These are phyloP conservation scores for Torymus aiolomorphi DNA, from an alignment of 2,888 invertebrate genomes.

Conservation along the genomic window DNA sequence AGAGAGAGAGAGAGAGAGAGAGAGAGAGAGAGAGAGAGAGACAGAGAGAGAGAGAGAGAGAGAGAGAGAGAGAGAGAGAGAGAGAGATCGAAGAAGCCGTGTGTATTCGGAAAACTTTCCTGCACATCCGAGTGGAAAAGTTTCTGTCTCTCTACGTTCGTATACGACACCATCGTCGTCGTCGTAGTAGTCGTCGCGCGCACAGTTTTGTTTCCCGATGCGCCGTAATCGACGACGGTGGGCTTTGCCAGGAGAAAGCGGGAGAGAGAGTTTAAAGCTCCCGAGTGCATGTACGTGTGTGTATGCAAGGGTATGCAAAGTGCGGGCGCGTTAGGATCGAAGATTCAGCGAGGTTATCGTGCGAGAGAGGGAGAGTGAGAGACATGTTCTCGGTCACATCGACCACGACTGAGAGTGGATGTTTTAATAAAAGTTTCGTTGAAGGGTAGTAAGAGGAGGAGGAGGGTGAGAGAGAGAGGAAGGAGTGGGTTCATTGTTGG, in stretches of 20 bases:
- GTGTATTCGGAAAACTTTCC: background rate
- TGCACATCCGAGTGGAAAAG: constrained; percentile 51
- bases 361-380: too few relatives aligned
- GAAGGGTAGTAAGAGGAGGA: too few relatives aligned
- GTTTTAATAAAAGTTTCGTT: too few relatives aligned
- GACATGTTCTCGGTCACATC: too few relatives aligned
- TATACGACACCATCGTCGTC: too few relatives aligned
- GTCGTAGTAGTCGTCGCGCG: too few relatives aligned
- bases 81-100: constrained; percentile 10
- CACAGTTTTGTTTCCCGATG: constrained; percentile 44
- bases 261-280: background rate
- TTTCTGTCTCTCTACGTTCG: constrained; percentile 15
- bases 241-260: background rate
- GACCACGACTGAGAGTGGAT: too few relatives aligned
- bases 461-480: background rate
- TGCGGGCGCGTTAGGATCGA: too few relatives aligned
- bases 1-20: constrained; percentile 2
- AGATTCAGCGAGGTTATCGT: too few relatives aligned
- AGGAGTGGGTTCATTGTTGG: background rate
- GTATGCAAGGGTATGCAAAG: too few relatives aligned
- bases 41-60: constrained; percentile 15
- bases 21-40: background rate
- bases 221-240: constrained; percentile 47
- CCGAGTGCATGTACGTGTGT: too few relatives aligned
- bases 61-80: background rate